Conservation (phyloP, 2,113 vertebrate species). For the Ochotona curzoniae region DNA sequence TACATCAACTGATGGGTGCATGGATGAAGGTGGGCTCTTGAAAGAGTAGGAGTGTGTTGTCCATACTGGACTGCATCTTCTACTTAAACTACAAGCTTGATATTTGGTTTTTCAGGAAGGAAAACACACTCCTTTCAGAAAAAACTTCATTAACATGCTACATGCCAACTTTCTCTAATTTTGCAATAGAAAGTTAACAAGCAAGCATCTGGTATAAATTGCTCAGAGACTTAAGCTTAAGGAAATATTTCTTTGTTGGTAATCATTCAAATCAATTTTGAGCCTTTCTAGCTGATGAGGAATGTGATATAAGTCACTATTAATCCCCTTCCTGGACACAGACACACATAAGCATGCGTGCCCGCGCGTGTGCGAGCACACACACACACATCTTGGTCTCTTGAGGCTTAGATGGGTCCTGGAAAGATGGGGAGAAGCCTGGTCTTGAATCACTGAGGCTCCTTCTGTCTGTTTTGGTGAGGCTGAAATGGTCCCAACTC, state of each 20-base stretch:
- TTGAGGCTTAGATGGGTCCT: not conserved
- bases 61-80: not conserved
- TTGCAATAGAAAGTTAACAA: slow-evolving; percentile 19
- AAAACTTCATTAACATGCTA: slow-evolving; percentile 25
- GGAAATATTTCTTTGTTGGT: slow-evolving; percentile 51
- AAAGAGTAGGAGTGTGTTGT: not conserved
- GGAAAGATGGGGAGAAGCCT: not conserved
- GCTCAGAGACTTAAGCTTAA: not conserved
- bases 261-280: not conserved
- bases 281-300: slow-evolving; percentile 12
- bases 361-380: no score
- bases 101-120: slow-evolving; percentile 50
- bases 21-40: not conserved
- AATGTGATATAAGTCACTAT: not conserved
- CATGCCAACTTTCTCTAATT: slow-evolving; percentile 1
- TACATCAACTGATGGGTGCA: no score
- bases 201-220: not conserved
- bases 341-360: no score
- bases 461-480: not conserved
- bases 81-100: not conserved
- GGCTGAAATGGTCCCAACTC: not conserved
- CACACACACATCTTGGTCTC: not conserved
- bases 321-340: not conserved
- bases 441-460: not conserved
- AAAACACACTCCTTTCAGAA: slow-evolving; percentile 20